phyloP scores from a whole-genome alignment of 2,797 vertebrate species.

The Toxotes lorentzi region DNA sequence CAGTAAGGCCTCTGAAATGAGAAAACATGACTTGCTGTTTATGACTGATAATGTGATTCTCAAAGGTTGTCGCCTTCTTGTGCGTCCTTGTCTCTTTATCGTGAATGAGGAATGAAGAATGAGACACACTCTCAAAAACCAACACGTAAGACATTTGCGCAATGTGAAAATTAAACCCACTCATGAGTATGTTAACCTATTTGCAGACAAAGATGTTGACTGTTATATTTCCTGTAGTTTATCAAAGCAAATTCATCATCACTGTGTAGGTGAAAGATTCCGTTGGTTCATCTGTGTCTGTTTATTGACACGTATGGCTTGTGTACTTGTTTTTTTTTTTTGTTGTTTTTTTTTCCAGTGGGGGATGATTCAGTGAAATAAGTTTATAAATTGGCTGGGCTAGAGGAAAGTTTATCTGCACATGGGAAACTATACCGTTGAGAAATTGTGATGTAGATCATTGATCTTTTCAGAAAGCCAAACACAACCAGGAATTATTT shows the following conservation, averaged over 20 bases:
- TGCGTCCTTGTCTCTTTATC: neutral
- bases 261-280: constrained; percentile 15
- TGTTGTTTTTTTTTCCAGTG: neutral
- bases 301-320: constrained; percentile 5
- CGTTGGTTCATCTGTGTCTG: neutral
- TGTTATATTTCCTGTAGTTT: constrained; percentile 2
- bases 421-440: neutral
- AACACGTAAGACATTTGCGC: neutral
- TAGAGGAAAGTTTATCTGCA: neutral
- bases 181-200: neutral
- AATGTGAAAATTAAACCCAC: constrained; percentile 4
- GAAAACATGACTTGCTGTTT: neutral
- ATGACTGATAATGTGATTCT: constrained; percentile 1
- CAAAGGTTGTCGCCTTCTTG: neutral
- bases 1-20: neutral
- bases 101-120: no score
- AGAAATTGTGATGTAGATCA: neutral
- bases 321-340: neutral
- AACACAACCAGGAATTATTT: neutral
- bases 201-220: neutral
- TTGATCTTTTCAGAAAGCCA: neutral
- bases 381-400: neutral
- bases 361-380: constrained; percentile 8
- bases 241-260: neutral
- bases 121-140: neutral